Percentiles rank a stretch among this genome's conserved stretches.
phyloP scores from a whole-genome alignment of 1,140 invertebrate genomes.

The Chrysomallon squamiferum region DNA sequence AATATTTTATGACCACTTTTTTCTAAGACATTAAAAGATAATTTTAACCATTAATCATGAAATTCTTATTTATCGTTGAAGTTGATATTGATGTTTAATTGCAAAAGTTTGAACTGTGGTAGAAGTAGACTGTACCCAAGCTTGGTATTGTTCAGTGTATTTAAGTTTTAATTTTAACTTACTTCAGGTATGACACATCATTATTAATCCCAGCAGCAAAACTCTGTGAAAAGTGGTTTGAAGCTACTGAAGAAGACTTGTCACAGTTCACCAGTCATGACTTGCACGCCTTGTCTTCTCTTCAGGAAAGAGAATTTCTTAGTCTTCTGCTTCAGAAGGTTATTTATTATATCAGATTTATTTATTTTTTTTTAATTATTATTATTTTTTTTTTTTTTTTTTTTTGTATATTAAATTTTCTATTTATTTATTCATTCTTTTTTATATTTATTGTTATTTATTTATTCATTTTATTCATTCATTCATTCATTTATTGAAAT shows the following conservation, averaged over 20 bases:
- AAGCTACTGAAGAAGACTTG: conserved; percentile 61
- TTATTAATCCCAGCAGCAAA: conserved; percentile 72
- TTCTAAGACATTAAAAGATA: too few species aligned
- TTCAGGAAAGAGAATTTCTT: conserved; percentile 78
- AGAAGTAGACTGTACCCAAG: too few species aligned
- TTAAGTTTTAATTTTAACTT: too few species aligned
- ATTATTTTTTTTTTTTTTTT: too few species aligned
- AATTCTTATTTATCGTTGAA: too few species aligned
- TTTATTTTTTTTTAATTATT: too few species aligned
- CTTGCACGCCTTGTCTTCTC: conserved; percentile 69
- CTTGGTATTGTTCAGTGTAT: too few species aligned
- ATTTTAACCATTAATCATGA: too few species aligned
- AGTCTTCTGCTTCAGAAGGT: conserved; percentile 71
- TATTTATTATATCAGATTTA: conserved; percentile 7
- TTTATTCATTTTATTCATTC: not conserved
- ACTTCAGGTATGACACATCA: conserved; percentile 73
- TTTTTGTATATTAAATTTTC: not conserved
- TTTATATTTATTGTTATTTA: not conserved
- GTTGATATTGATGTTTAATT: too few species aligned
- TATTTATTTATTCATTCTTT: not conserved
- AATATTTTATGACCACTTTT: too few species aligned
- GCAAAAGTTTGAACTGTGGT: too few species aligned
- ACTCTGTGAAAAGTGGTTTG: conserved; percentile 69
- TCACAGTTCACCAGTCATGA: conserved; percentile 66
- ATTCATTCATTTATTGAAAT: not conserved